Evolutionary conservation across 2,888 invertebrate genomes (phyloP).

Genomic region (Xanthorhoe spadicearia): DNA sequence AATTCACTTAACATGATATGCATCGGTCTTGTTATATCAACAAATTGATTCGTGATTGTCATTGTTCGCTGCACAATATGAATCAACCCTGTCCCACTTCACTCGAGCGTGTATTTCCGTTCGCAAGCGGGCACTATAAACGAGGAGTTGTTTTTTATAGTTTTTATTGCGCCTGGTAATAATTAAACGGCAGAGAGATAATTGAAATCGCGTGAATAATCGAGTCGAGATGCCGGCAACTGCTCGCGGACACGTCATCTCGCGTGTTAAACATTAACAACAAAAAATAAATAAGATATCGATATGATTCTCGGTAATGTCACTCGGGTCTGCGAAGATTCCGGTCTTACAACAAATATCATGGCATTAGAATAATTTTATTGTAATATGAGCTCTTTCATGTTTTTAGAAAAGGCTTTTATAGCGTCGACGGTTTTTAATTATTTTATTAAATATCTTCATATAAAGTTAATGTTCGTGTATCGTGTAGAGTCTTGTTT

Average conservation of each 20-base stretch:
- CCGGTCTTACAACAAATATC: constrained; percentile 23
- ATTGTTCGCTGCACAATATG: constrained; percentile 33
- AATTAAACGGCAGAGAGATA: constrained; percentile 60
- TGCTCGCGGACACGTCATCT: constrained; percentile 65
- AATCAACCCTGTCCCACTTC: constrained; percentile 34
- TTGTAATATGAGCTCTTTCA: background rate
- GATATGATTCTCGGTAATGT: constrained; percentile 41
- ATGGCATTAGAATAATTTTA: background rate
- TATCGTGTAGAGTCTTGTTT: no score
- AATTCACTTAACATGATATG: constrained; percentile 29
- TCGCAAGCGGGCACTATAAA: constrained; percentile 42
- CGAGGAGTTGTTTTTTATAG: constrained; percentile 33
- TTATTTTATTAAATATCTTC: background rate
- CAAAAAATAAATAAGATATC: constrained; percentile 54
- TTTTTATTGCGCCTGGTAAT: constrained; percentile 45
- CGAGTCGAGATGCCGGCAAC: constrained; percentile 56
- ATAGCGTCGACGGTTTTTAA: background rate
- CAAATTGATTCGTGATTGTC: constrained; percentile 34
- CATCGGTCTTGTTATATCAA: constrained; percentile 30
- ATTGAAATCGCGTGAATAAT: constrained; percentile 73
- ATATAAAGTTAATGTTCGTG: no score
- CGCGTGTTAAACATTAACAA: constrained; percentile 63
- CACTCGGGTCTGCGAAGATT: constrained; percentile 53
- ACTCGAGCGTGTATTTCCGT: constrained; percentile 29
- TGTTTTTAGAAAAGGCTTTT: background rate